A percentile compares a stretch with the other conserved stretches of the same genome.
These are phyloP conservation scores for Rhagium mordax DNA, from an alignment of 2,888 invertebrate species.

Conservation along the genomic window DNA sequence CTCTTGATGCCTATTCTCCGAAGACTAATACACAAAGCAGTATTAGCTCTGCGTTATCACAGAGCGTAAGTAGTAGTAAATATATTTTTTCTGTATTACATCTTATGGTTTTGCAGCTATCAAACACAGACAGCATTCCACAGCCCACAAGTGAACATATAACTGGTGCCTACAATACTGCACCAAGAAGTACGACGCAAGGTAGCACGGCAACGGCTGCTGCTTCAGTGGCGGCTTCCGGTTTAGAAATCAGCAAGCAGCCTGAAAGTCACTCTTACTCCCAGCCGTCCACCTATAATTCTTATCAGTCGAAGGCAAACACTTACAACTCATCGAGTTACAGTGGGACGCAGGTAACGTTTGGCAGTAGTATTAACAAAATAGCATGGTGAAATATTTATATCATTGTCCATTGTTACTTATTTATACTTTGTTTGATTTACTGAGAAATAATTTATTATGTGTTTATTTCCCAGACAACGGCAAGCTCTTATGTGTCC, in stretches of 20 bases:
- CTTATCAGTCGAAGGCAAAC: conserved; percentile 66
- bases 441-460: background rate
- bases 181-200: conserved; percentile 66
- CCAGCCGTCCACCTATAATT: conserved; percentile 68
- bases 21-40: conserved; percentile 67
- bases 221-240: conserved; percentile 43
- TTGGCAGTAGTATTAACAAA: background rate
- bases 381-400: background rate
- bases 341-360: conserved; percentile 64
- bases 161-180: conserved; percentile 65
- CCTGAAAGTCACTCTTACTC: conserved; percentile 68
- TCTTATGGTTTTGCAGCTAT: conserved; percentile 58
- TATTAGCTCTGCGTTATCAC: conserved; percentile 68
- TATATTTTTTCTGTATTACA: background rate
- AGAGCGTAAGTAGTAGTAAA: conserved; percentile 62
- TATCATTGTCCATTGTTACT: background rate
- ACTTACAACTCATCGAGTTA: conserved; percentile 64
- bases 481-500: conserved; percentile 67
- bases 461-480: conserved; percentile 66
- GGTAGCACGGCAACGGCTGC: conserved; percentile 55
- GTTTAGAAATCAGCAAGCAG: conserved; percentile 64
- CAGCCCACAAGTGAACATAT: conserved; percentile 66
- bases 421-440: too few species aligned
- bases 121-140: conserved; percentile 68
- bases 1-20: conserved; percentile 70